A percentile compares a stretch with the other conserved stretches of the same genome.
These are phyloP conservation scores for Potamarius usumacintae DNA, from an alignment of 2,113 vertebrate genomes.

Conservation along the genomic window DNA sequence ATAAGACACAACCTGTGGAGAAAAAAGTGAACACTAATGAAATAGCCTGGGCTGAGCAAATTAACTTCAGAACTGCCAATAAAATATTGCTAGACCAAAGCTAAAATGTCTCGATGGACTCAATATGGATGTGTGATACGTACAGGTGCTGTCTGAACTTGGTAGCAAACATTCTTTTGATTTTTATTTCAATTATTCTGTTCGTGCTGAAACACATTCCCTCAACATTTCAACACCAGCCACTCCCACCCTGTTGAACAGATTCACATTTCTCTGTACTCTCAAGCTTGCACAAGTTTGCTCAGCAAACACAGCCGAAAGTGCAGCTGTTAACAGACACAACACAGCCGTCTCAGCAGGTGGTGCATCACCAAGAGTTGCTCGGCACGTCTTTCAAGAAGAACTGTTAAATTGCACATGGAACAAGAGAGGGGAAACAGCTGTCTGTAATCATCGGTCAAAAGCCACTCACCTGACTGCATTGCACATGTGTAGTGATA, in stretches of 20 bases:
- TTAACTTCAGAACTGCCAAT: not conserved
- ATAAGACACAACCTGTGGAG: conserved; percentile 70
- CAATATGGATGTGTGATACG: not conserved
- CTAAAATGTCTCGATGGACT: not conserved
- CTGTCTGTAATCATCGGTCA: not conserved
- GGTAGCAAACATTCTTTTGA: not conserved
- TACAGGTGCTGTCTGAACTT: conserved; percentile 10
- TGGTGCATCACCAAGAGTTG: not conserved
- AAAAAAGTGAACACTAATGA: conserved; percentile 42
- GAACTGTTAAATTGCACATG: not conserved
- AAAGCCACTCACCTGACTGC: conserved; percentile 68
- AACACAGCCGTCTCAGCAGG: not conserved
- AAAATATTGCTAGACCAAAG: not conserved
- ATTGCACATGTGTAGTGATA: conserved; percentile 79
- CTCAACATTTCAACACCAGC: not conserved
- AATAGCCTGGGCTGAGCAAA: not conserved
- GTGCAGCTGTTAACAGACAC: conserved; percentile 17
- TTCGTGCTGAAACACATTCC: conserved; percentile 1
- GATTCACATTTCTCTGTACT: not conserved
- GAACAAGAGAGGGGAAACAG: not conserved
- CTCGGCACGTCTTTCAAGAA: conserved; percentile 6
- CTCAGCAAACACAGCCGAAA: conserved; percentile 9
- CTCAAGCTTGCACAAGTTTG: conserved; percentile 46
- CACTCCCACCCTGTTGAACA: not conserved
- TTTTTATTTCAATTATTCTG: not conserved